Conservation (phyloP, 37 sponge, comb jelly and placozoan species). For the Petrosia ficiformis region DNA sequence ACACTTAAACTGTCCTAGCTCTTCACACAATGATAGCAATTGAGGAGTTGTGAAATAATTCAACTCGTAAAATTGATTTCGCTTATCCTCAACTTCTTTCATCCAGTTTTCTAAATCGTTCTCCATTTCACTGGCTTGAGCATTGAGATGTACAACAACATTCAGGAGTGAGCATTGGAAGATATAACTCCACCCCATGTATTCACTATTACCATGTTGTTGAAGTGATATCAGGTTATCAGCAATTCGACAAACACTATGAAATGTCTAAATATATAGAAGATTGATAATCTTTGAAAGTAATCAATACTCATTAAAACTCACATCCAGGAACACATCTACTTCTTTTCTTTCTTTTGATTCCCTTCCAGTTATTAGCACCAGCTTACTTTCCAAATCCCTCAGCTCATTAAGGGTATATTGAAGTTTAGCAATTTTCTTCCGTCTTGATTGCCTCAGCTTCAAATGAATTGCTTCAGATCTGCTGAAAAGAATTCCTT, state of each 20-base stretch:
- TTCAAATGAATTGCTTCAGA: conserved; percentile 10
- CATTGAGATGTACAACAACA: conserved; percentile 11
- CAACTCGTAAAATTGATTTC: conserved; percentile 36
- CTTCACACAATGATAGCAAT: no score
- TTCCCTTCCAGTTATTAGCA: no score
- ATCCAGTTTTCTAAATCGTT: no score
- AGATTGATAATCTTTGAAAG: no score
- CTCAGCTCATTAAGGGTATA: conserved; percentile 55
- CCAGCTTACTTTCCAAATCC: no score
- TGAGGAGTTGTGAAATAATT: no score
- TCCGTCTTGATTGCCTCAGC: conserved; percentile 4
- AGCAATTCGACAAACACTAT: no score
- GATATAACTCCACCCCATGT: conserved; percentile 30
- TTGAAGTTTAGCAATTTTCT: conserved; percentile 8
- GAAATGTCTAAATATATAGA: no score
- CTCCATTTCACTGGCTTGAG: conserved; percentile 36
- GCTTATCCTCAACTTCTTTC: no score
- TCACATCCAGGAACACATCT: conserved; percentile 39
- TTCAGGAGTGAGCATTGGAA: conserved; percentile 11
- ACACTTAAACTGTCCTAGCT: conserved; percentile 24
- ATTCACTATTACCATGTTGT: conserved; percentile 25
- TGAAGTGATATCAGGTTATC: conserved; percentile 22
- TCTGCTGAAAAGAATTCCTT: conserved; percentile 8
- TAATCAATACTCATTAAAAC: not conserved
- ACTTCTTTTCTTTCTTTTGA: conserved; percentile 35